These are phyloP conservation scores for Ranitomeya variabilis DNA, from an alignment of 2,113 vertebrate species.

Conservation along the genomic window DNA sequence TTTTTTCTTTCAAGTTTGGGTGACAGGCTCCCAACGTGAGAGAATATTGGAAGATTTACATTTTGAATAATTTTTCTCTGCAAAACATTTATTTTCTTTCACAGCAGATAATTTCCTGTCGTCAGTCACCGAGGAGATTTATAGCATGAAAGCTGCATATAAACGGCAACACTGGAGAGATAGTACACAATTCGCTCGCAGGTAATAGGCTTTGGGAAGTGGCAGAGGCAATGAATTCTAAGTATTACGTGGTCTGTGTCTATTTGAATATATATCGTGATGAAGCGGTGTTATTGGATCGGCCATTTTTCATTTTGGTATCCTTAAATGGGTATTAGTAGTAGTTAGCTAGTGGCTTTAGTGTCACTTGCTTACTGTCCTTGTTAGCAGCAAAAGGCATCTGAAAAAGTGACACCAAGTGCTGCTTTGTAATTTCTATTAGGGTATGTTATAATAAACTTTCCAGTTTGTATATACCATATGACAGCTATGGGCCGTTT, in stretches of 20 bases:
- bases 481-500: background rate
- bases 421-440: too few species aligned
- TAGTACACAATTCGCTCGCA: background rate
- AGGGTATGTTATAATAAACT: background rate
- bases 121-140: constrained; percentile 37
- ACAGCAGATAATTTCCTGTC: constrained; percentile 38
- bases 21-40: constrained; percentile 30
- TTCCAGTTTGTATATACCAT: background rate
- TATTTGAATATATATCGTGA: background rate
- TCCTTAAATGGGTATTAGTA: background rate
- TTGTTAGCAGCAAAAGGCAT: background rate
- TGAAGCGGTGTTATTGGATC: background rate
- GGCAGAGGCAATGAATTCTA: background rate
- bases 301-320: background rate
- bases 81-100: constrained; percentile 50
- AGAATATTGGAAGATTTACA: constrained; percentile 50
- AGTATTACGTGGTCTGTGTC: background rate
- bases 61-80: constrained; percentile 44
- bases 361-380: background rate
- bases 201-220: constrained; percentile 11
- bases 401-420: too few species aligned
- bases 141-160: background rate
- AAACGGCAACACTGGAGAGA: constrained; percentile 11
- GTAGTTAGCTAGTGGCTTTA: background rate
- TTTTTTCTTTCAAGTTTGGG: constrained; percentile 32